phyloP scores from a whole-genome alignment of 92 coral and sea anemone species.

The Heliopora coerulea region DNA sequence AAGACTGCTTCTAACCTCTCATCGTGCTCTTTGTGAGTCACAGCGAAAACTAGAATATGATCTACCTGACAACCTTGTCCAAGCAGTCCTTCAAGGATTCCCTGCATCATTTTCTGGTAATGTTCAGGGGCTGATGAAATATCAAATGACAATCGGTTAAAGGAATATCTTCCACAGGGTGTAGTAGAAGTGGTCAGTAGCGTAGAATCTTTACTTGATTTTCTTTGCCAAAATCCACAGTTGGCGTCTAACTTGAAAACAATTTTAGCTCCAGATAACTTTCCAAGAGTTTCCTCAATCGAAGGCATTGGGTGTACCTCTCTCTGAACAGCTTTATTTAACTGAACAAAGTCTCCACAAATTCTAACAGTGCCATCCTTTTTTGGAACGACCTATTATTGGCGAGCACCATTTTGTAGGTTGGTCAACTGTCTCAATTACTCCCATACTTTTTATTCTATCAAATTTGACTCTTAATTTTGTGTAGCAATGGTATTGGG shows the following conservation, averaged over 20 bases:
- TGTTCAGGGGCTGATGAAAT: constrained; percentile 58
- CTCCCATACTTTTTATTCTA: too few relatives aligned
- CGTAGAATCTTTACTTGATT: constrained; percentile 44
- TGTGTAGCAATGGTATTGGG: too few relatives aligned
- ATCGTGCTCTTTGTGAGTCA: constrained; percentile 52
- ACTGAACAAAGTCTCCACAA: constrained; percentile 39
- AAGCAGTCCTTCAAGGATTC: constrained; percentile 30
- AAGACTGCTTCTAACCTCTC: constrained; percentile 45
- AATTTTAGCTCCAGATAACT: constrained; percentile 24
- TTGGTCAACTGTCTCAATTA: too few relatives aligned
- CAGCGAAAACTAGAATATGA: constrained; percentile 40
- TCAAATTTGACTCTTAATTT: too few relatives aligned
- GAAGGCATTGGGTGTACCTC: constrained; percentile 37
- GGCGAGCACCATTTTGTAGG: too few relatives aligned
- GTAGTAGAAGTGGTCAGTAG: constrained; percentile 48
- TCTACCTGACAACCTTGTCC: constrained; percentile 44
- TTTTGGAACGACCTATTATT: constrained; percentile 2
- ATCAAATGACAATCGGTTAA: constrained; percentile 58
- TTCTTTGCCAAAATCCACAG: constrained; percentile 57
- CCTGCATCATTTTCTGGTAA: constrained; percentile 43
- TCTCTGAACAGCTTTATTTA: constrained; percentile 37
- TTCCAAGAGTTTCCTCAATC: constrained; percentile 34
- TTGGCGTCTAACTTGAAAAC: constrained; percentile 51
- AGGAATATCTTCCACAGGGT: constrained; percentile 54
- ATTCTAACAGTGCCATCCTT: constrained; percentile 23